Conservation (phyloP, 2,113 vertebrate species). For the Vicugna pacos region DNA sequence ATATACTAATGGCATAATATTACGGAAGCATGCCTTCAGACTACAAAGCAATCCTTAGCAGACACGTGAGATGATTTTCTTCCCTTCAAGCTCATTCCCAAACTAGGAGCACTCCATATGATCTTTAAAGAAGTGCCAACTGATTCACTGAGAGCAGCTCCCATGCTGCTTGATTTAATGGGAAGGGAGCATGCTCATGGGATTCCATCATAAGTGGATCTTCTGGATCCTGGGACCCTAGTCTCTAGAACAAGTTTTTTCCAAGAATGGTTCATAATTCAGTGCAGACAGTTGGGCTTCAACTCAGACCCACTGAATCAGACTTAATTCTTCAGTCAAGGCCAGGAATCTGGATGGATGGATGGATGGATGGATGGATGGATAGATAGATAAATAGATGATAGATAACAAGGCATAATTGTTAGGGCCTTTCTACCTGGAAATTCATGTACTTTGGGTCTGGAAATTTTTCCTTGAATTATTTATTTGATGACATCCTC, state of each 20-base stretch:
- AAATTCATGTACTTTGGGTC: neutral
- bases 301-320: neutral
- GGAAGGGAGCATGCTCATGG: neutral
- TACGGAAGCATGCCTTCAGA: neutral
- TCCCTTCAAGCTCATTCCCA: neutral
- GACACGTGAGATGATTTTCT: neutral
- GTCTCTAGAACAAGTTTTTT: neutral
- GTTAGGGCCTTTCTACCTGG: neutral
- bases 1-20: neutral
- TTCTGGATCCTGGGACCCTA: neutral
- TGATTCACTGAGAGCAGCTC: neutral
- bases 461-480: neutral
- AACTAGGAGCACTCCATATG: neutral
- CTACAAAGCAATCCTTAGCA: slow-evolving; percentile 27
- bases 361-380: no score
- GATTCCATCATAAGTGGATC: neutral
- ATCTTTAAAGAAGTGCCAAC: slow-evolving; percentile 24
- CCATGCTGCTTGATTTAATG: neutral
- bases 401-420: neutral
- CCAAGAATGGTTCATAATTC: neutral
- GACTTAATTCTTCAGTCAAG: neutral
- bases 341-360: neutral
- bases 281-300: neutral
- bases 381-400: neutral
- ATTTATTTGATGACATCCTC: neutral